Conservation (phyloP, 2,888 invertebrate species). For the Rutpela maculata region DNA sequence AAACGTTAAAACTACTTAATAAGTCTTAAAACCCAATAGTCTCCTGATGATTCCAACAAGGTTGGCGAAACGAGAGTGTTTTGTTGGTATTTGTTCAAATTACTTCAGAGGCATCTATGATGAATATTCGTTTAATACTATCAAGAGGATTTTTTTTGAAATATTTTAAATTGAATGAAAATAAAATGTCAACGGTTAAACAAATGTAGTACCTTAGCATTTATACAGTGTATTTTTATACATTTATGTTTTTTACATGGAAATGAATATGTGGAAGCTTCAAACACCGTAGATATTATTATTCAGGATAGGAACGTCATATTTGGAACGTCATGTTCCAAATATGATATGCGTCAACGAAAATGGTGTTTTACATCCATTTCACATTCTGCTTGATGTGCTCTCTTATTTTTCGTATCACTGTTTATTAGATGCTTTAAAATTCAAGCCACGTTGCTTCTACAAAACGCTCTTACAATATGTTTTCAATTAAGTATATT, state of each 20-base stretch:
- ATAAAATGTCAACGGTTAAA: too few relatives aligned
- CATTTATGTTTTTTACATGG: neutral
- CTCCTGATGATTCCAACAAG: too few relatives aligned
- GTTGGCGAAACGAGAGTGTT: too few relatives aligned
- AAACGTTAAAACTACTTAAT: too few relatives aligned
- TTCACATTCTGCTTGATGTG: neutral
- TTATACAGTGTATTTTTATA: too few relatives aligned
- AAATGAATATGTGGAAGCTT: neutral
- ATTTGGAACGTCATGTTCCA: neutral
- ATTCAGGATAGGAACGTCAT: neutral
- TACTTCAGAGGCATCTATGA: too few relatives aligned
- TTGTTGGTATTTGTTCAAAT: too few relatives aligned
- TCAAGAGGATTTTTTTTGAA: too few relatives aligned
- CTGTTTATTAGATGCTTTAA: constrained; percentile 12
- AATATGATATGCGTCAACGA: neutral
- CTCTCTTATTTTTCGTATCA: neutral
- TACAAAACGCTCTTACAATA: neutral
- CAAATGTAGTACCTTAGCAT: too few relatives aligned
- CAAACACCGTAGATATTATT: neutral
- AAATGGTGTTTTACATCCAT: neutral
- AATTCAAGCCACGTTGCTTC: neutral
- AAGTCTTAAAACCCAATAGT: too few relatives aligned
- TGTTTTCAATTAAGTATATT: neutral
- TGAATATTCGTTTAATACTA: too few relatives aligned
- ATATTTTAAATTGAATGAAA: too few relatives aligned